A percentile compares a stretch with the other conserved stretches of the same genome.
These are phyloP conservation scores for Dendrolimus punctatus DNA, from an alignment of 1,140 invertebrate genomes.

Conservation along the genomic window DNA sequence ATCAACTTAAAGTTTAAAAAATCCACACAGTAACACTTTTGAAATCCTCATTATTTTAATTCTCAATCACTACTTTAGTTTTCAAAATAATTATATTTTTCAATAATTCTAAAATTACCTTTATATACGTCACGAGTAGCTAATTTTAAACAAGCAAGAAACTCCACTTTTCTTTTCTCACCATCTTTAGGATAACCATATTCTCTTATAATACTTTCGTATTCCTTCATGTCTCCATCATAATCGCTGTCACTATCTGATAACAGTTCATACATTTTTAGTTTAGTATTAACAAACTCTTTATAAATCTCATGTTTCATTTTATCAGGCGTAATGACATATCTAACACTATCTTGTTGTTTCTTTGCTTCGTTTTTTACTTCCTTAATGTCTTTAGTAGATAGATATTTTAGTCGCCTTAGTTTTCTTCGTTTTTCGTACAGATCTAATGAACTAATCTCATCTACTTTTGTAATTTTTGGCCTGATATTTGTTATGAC, in stretches of 20 bases:
- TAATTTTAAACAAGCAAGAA: conserved; percentile 51
- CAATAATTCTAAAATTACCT: conserved; percentile 32
- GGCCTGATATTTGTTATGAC: conserved; percentile 46
- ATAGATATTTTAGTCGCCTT: conserved; percentile 42
- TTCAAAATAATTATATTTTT: not conserved
- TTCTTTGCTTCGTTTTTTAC: conserved; percentile 24
- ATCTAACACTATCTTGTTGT: conserved; percentile 17
- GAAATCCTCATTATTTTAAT: too few relatives aligned
- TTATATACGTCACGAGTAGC: conserved; percentile 40
- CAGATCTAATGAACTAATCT: conserved; percentile 56
- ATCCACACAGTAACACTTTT: too few relatives aligned
- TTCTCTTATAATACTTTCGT: conserved; percentile 45
- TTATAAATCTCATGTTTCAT: conserved; percentile 56
- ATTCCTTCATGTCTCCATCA: conserved; percentile 44
- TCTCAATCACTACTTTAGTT: not conserved
- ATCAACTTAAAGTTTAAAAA: too few relatives aligned
- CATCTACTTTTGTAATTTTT: conserved; percentile 39
- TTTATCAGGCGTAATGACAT: conserved; percentile 60
- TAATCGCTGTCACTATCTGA: conserved; percentile 57
- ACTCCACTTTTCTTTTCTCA: conserved; percentile 38
- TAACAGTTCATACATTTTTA: conserved; percentile 23
- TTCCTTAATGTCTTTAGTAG: conserved; percentile 30
- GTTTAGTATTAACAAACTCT: conserved; percentile 42
- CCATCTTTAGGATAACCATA: conserved; percentile 24
- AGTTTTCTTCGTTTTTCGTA: conserved; percentile 55